A percentile compares a stretch with the other conserved stretches of the same genome.
Conservation (phyloP, 2,797 vertebrate species). For the Acrocephalus scirpaceus region DNA sequence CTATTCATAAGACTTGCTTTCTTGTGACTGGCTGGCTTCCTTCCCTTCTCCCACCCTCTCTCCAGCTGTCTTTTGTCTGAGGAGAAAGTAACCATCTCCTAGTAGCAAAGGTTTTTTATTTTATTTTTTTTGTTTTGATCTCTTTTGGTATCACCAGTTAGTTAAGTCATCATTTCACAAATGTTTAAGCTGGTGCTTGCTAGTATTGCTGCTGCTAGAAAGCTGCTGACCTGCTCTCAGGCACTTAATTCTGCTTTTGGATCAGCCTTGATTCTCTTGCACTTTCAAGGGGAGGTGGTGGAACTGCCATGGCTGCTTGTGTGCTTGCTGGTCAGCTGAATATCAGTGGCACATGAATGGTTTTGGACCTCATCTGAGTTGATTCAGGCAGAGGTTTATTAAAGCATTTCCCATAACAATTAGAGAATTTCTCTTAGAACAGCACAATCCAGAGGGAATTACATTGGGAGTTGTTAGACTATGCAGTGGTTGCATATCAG, state of each 20-base stretch:
- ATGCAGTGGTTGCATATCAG: background rate
- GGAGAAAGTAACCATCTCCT: background rate
- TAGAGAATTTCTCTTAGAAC: background rate
- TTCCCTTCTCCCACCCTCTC: background rate
- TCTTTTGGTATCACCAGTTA: background rate
- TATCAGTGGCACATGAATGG: background rate
- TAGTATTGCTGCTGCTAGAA: background rate
- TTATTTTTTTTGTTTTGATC: background rate
- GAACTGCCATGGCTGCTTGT: background rate
- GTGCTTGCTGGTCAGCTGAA: background rate
- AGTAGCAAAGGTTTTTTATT: background rate
- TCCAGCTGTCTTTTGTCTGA: background rate
- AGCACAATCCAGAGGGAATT: background rate
- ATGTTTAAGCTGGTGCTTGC: background rate
- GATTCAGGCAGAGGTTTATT: background rate
- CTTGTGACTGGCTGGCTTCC: background rate
- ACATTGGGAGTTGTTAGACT: background rate
- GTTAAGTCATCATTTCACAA: background rate
- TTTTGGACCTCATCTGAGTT: background rate
- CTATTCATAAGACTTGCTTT: background rate
- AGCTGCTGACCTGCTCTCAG: background rate
- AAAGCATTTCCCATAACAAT: background rate
- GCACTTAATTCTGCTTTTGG: background rate
- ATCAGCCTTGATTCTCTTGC: background rate
- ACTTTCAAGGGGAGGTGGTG: background rate